A percentile compares a stretch with the other conserved stretches of the same genome.
phyloP scores from a whole-genome alignment of 2,113 vertebrate genomes.

The Hippocampus abdominalis region DNA sequence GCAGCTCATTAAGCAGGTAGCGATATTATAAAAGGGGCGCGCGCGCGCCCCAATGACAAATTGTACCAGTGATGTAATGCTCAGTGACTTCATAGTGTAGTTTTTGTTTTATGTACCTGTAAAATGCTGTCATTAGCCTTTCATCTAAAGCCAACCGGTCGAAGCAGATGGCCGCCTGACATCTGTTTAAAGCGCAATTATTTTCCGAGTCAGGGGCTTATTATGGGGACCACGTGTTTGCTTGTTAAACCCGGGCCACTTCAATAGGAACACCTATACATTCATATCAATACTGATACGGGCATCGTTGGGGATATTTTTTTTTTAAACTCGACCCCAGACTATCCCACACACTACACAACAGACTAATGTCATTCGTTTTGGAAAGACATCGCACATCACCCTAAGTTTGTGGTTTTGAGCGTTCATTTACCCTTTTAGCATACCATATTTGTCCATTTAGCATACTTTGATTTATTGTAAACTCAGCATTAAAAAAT shows the following conservation, averaged over 20 bases:
- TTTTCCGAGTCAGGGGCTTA: not conserved
- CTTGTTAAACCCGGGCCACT: not conserved
- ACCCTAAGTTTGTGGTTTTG: no score
- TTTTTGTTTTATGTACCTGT: not conserved
- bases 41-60: slow-evolving; percentile 38
- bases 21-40: slow-evolving; percentile 51
- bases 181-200: not conserved
- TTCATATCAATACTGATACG: not conserved
- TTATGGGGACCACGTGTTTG: not conserved
- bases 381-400: not conserved
- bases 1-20: slow-evolving; percentile 64
- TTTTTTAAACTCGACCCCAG: not conserved
- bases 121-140: not conserved
- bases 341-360: not conserved
- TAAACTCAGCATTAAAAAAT: not conserved
- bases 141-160: not conserved
- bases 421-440: not conserved
- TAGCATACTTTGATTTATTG: not conserved
- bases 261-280: not conserved
- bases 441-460: not conserved
- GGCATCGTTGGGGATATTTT: not conserved
- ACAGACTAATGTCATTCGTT: not conserved
- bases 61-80: slow-evolving; percentile 44
- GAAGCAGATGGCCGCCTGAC: not conserved
- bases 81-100: slow-evolving; percentile 25